These are phyloP conservation scores for Pemphigus obesinymphae DNA, from an alignment of 1,140 invertebrate species.

Conservation along the genomic window DNA sequence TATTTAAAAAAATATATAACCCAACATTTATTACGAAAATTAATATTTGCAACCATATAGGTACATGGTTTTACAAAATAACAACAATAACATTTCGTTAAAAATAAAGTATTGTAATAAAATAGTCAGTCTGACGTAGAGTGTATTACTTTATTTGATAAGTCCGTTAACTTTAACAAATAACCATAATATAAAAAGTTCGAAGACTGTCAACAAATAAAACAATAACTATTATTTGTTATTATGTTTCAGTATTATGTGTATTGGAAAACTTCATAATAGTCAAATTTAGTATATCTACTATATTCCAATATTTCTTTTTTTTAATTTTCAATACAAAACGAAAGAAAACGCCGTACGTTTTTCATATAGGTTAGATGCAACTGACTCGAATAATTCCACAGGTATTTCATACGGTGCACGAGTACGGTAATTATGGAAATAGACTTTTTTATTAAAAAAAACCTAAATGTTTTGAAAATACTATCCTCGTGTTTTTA, in stretches of 20 bases:
- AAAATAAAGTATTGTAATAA: constrained; percentile 12
- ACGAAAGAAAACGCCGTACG: neutral
- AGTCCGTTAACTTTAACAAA: neutral
- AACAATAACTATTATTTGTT: neutral
- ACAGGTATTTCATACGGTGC: too few species aligned
- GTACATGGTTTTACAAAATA: constrained; percentile 14
- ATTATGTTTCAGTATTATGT: neutral
- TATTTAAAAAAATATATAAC: constrained; percentile 30
- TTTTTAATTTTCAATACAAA: neutral
- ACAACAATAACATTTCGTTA: constrained; percentile 1
- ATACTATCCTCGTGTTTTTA: too few species aligned
- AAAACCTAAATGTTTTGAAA: neutral
- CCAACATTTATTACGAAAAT: neutral
- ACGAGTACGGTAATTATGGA: neutral
- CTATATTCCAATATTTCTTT: neutral
- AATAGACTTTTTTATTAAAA: neutral
- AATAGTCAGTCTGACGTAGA: constrained; percentile 30
- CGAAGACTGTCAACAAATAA: neutral
- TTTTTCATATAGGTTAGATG: neutral
- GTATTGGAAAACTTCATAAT: neutral
- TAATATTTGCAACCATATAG: constrained; percentile 18
- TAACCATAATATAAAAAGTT: neutral
- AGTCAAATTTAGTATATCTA: neutral
- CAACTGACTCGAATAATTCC: neutral
- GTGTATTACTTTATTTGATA: constrained; percentile 23